These are phyloP conservation scores for Sebastes alutus DNA, from an alignment of 2,797 vertebrate species.

Conservation along the genomic window DNA sequence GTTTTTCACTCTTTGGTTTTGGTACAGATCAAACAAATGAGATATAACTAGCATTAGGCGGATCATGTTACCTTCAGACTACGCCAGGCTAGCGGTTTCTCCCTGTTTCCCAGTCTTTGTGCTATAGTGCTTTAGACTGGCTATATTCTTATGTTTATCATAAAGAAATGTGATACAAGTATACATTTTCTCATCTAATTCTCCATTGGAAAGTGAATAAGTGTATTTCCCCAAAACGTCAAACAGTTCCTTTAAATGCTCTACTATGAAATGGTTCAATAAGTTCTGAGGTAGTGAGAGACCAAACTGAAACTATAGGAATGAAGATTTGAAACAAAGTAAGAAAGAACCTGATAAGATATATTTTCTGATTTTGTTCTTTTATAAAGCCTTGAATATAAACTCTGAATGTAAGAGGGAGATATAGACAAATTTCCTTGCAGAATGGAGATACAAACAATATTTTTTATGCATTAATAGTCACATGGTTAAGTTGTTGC, in stretches of 20 bases:
- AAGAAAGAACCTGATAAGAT: neutral
- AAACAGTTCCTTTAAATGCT: neutral
- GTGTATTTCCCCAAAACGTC: neutral
- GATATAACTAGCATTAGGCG: neutral
- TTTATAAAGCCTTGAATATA: neutral
- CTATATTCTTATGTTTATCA: neutral
- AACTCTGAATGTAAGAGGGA: neutral
- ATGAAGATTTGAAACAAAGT: neutral
- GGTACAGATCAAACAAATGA: neutral
- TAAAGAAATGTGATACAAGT: neutral
- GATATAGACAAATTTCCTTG: neutral
- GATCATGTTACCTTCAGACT: too few species aligned
- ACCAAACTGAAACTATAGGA: slow-evolving; percentile 1
- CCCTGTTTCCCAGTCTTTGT: too few species aligned
- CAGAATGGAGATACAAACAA: neutral
- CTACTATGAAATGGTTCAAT: neutral
- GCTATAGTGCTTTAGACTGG: too few species aligned
- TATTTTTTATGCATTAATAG: neutral
- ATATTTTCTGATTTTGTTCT: slow-evolving; percentile 6
- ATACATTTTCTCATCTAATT: neutral
- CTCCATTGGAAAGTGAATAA: neutral
- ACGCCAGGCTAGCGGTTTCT: too few species aligned
- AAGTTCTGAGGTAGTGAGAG: neutral
- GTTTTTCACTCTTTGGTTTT: neutral
- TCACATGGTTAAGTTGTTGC: neutral